These are phyloP conservation scores for Pheucticus melanocephalus DNA, from an alignment of 2,113 vertebrate genomes.

Conservation along the genomic window DNA sequence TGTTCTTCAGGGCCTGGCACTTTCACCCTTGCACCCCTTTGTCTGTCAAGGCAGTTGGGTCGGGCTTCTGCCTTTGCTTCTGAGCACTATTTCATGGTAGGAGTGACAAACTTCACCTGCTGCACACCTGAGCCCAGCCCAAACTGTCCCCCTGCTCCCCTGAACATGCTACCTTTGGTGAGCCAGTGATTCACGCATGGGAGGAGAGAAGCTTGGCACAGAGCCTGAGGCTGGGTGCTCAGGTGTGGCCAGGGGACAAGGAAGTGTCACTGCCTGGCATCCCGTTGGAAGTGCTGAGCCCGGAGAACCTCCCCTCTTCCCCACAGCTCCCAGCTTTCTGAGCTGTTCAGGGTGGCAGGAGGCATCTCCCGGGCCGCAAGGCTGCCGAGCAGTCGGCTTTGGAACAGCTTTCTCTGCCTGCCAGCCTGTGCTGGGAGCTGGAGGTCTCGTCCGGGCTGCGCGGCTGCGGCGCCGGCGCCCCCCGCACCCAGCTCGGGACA, in stretches of 20 bases:
- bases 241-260: accelerated
- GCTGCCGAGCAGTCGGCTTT: accelerated
- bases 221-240: not conserved
- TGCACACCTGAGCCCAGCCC: accelerated
- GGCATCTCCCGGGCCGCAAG: not conserved
- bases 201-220: not conserved
- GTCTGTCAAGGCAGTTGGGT: too few species aligned
- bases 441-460: accelerated
- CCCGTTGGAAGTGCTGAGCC: accelerated
- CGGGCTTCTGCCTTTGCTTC: not conserved
- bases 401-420: not conserved
- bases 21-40: not conserved
- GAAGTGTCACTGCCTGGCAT: accelerated
- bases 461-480: not conserved
- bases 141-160: not conserved
- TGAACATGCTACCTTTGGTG: accelerated
- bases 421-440: accelerated
- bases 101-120: too few species aligned
- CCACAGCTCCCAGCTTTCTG: not conserved
- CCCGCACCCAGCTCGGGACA: accelerated
- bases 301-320: not conserved
- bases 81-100: accelerated
- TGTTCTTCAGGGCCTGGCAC: accelerated
- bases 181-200: accelerated
- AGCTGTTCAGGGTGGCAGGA: not conserved